Conservation (phyloP, 2,888 invertebrate genomes). For the Itoplectis maculator region DNA sequence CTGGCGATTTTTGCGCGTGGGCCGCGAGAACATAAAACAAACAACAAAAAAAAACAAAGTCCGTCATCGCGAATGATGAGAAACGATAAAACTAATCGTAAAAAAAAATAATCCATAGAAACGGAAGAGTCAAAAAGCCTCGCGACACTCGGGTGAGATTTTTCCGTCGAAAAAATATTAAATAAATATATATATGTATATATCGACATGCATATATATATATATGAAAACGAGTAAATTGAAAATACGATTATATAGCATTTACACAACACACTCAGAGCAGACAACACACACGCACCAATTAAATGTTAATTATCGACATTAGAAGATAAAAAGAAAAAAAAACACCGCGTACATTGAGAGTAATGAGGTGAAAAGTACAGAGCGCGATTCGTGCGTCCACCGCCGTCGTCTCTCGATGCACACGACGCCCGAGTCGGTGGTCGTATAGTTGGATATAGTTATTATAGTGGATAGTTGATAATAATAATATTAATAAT, state of each 20-base stretch:
- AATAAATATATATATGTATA: not conserved
- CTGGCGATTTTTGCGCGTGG: not conserved
- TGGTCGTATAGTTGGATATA: conserved; percentile 28
- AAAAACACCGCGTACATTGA: conserved; percentile 26
- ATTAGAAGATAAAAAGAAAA: not conserved
- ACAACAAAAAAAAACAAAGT: conserved; percentile 24
- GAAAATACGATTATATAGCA: conserved; percentile 43
- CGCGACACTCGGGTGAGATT: conserved; percentile 2
- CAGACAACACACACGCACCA: conserved; percentile 61
- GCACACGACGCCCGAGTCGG: conserved; percentile 30
- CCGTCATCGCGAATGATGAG: conserved; percentile 47
- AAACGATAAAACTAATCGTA: conserved; percentile 50
- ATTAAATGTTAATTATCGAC: conserved; percentile 57
- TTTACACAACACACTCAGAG: conserved; percentile 48
- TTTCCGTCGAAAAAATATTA: conserved; percentile 27
- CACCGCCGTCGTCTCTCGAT: conserved; percentile 46
- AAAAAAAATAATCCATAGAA: conserved; percentile 46
- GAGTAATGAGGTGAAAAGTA: conserved; percentile 31
- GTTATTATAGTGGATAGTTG: conserved; percentile 70
- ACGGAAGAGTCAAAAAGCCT: conserved; percentile 29
- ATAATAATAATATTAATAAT: conserved; percentile 73
- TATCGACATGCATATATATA: conserved; percentile 5
- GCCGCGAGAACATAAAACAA: conserved; percentile 27
- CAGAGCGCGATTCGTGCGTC: conserved; percentile 48
- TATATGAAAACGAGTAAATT: conserved; percentile 35